Conservation (phyloP, 2,888 invertebrate species). For the Drosophila recens region DNA sequence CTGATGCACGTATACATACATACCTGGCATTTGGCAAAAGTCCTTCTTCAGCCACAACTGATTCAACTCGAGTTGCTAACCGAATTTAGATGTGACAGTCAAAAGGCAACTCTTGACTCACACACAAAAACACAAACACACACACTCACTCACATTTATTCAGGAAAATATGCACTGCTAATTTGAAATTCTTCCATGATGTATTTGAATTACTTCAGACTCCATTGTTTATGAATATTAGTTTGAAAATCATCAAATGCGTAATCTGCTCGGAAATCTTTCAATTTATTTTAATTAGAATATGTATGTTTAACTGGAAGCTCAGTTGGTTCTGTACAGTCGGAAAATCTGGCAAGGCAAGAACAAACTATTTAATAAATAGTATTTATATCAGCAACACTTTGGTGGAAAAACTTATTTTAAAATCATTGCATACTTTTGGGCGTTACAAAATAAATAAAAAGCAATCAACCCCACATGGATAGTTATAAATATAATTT, state of each 20-base stretch:
- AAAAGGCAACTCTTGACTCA: conserved; percentile 50
- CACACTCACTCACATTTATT: conserved; percentile 7
- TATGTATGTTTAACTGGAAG: neutral
- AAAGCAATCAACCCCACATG: too few species aligned
- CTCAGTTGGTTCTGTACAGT: neutral
- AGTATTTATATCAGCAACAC: neutral
- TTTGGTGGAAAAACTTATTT: neutral
- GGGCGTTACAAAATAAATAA: neutral
- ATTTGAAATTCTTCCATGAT: conserved; percentile 17
- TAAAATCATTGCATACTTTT: neutral
- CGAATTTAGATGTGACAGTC: conserved; percentile 47
- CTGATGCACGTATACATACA: conserved; percentile 51
- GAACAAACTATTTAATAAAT: neutral
- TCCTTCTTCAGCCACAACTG: conserved; percentile 10
- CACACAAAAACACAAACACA: conserved; percentile 23
- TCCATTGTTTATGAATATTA: conserved; percentile 16
- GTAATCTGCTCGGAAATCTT: conserved; percentile 2
- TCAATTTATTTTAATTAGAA: conserved; percentile 12
- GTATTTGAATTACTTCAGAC: neutral
- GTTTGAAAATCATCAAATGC: conserved; percentile 8
- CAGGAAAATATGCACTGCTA: conserved; percentile 40
- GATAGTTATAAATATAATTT: too few species aligned
- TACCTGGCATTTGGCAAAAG: conserved; percentile 22
- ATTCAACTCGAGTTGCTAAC: conserved; percentile 15
- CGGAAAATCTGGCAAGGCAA: neutral